These are phyloP conservation scores for Ips typographus DNA, from an alignment of 1,140 invertebrate genomes.

Conservation along the genomic window DNA sequence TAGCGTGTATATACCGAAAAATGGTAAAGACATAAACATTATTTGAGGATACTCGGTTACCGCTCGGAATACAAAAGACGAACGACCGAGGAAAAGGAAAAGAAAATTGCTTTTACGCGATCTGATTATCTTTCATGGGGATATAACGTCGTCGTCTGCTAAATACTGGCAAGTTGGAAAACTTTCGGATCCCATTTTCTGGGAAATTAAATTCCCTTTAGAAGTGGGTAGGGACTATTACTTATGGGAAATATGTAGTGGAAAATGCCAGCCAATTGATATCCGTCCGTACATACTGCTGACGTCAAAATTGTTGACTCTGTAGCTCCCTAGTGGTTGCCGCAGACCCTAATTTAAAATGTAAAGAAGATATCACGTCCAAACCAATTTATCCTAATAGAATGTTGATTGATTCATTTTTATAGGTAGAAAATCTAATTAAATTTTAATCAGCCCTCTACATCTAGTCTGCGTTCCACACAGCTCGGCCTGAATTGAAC, in stretches of 20 bases:
- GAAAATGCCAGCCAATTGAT: conserved; percentile 6
- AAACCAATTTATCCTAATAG: neutral
- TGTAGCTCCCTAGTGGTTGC: neutral
- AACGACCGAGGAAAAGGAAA: conserved; percentile 27
- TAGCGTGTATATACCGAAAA: conserved; percentile 13
- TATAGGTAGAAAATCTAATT: neutral
- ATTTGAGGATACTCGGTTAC: conserved; percentile 33
- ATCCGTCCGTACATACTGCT: neutral
- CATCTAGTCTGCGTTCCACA: neutral
- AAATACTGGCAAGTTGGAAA: conserved; percentile 34
- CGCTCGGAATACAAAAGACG: conserved; percentile 26
- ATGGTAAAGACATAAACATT: conserved; percentile 24
- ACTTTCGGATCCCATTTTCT: conserved; percentile 34
- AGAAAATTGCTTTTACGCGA: conserved; percentile 34
- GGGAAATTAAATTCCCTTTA: conserved; percentile 36
- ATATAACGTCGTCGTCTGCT: conserved; percentile 32
- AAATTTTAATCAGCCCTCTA: neutral
- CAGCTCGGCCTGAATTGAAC: neutral
- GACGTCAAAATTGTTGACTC: neutral
- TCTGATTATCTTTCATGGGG: conserved; percentile 32
- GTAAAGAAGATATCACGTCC: neutral
- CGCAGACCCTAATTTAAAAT: neutral
- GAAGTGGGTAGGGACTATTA: conserved; percentile 21
- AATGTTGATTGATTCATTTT: conserved; percentile 1
- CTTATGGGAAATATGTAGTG: conserved; percentile 11